Evolutionary conservation across 2,113 vertebrate species (phyloP).

Genomic region (Heptranchias perlo): DNA sequence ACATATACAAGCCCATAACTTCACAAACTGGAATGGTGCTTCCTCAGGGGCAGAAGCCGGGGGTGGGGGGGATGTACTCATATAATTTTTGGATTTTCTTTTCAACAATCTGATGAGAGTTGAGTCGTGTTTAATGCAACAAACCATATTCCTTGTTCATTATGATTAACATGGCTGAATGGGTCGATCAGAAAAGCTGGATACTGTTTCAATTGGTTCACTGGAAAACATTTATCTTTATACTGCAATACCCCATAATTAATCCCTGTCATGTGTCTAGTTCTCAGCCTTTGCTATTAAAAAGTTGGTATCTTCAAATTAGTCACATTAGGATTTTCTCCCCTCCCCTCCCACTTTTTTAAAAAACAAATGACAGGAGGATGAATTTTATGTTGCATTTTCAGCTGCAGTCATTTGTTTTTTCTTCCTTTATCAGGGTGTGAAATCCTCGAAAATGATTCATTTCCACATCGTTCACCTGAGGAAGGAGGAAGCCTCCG

Average conservation of each 20-base stretch:
- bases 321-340: not conserved
- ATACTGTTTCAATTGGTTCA: not conserved
- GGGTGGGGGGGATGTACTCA: no score
- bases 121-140: not conserved
- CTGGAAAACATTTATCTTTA: not conserved
- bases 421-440: not conserved
- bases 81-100: not conserved
- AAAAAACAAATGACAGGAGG: not conserved
- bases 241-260: not conserved
- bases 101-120: not conserved
- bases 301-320: not conserved
- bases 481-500: no score
- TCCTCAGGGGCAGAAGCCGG: not conserved
- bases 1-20: no score
- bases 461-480: no score
- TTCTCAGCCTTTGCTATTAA: not conserved
- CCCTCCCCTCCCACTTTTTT: not conserved
- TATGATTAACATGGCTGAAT: not conserved
- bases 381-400: not conserved
- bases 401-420: conserved; percentile 3
- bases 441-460: no score
- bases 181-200: not conserved
- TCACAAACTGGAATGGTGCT: no score
- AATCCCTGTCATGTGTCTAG: not conserved
- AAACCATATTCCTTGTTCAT: conserved; percentile 3